phyloP scores from a whole-genome alignment of 1,140 invertebrate species.

The Drosophila nebulosa region DNA sequence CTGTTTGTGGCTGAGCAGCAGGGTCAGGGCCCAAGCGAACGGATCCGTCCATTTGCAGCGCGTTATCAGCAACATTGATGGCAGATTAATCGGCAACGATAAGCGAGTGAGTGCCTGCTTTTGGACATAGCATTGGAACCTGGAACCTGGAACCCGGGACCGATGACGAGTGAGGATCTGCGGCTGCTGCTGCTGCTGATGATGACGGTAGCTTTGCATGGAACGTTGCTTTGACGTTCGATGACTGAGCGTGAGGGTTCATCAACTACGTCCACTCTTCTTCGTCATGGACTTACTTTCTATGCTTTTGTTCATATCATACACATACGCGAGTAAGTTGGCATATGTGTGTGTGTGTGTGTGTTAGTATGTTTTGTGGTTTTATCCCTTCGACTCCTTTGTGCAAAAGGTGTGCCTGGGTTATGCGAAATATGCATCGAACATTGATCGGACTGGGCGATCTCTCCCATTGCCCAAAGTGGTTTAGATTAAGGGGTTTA shows the following conservation, averaged over 20 bases:
- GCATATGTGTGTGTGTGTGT: not conserved
- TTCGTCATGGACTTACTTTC: slow-evolving; percentile 28
- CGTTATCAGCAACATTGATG: slow-evolving; percentile 69
- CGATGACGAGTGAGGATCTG: slow-evolving; percentile 60
- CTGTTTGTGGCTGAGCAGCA: not conserved
- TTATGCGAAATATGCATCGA: slow-evolving; percentile 77
- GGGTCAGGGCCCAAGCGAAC: slow-evolving; percentile 10
- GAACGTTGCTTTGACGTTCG: slow-evolving; percentile 29
- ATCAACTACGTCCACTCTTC: not conserved
- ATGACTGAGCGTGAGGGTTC: slow-evolving; percentile 42
- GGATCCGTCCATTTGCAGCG: slow-evolving; percentile 41
- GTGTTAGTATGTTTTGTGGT: slow-evolving; percentile 14
- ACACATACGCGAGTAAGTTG: not conserved
- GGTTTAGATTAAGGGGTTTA: slow-evolving; percentile 78
- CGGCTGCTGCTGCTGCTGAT: too few relatives aligned
- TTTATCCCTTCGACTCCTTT: slow-evolving; percentile 45
- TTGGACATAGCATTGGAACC: not conserved
- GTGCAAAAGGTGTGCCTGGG: slow-evolving; percentile 68
- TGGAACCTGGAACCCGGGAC: not conserved
- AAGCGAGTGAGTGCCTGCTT: slow-evolving; percentile 45
- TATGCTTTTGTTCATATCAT: slow-evolving; percentile 44
- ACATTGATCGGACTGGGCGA: slow-evolving; percentile 55
- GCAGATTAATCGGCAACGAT: slow-evolving; percentile 71
- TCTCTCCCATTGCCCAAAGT: slow-evolving; percentile 63
- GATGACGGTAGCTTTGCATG: slow-evolving; percentile 62